Percentiles rank a stretch among this genome's conserved stretches.
These are phyloP conservation scores for Panurus biarmicus DNA, from an alignment of 2,113 vertebrate genomes.

Conservation along the genomic window DNA sequence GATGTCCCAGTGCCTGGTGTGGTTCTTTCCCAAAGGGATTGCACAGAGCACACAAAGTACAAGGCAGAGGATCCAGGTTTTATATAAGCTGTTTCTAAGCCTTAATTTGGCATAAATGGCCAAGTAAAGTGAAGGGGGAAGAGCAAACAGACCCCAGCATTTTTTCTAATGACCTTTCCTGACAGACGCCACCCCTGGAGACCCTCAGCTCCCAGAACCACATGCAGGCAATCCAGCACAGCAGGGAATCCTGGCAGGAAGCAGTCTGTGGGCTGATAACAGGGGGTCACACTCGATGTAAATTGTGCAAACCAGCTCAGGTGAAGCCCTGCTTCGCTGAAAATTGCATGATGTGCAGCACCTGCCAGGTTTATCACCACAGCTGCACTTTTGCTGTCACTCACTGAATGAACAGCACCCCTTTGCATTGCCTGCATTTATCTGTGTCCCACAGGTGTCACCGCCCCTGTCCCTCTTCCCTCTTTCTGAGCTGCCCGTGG, in stretches of 20 bases:
- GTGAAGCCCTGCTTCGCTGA: background rate
- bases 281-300: rapidly evolving
- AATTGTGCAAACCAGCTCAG: background rate
- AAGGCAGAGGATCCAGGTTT: background rate
- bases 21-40: background rate
- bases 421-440: background rate
- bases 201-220: background rate
- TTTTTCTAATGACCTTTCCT: background rate
- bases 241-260: background rate
- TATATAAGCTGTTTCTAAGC: background rate
- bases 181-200: background rate
- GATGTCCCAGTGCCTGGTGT: rapidly evolving
- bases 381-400: background rate
- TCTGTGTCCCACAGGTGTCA: background rate
- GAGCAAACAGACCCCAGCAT: background rate
- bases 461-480: background rate
- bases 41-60: background rate
- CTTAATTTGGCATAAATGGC: background rate
- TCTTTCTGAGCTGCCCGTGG: background rate
- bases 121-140: background rate
- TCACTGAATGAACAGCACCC: background rate
- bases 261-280: no score
- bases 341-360: background rate
- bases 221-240: background rate
- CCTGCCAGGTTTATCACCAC: background rate